A percentile compares a stretch with the other conserved stretches of the same genome.
Conservation (phyloP, 53 echinoderm and acorn worm species). For the Zoroaster sp. region DNA sequence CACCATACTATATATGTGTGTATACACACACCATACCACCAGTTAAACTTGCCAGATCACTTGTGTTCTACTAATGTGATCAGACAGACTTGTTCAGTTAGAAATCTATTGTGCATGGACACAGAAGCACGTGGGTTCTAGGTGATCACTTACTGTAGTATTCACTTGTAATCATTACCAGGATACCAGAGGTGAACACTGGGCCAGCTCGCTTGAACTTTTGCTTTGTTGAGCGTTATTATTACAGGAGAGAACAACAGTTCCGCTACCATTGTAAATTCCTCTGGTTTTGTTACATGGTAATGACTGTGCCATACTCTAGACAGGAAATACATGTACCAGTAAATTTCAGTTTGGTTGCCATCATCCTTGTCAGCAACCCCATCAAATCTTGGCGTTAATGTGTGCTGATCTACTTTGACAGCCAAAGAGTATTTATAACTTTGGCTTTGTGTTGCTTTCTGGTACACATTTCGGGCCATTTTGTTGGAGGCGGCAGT, state of each 20-base stretch:
- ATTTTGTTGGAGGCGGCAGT: not conserved
- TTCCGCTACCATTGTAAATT: not conserved
- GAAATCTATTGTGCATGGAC: not conserved
- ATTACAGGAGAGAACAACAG: not conserved
- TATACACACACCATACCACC: not conserved
- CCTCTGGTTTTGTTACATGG: not conserved
- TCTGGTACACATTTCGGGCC: no score
- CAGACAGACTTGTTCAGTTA: not conserved
- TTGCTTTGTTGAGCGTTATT: not conserved
- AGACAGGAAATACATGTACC: not conserved
- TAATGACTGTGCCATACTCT: not conserved
- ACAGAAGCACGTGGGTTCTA: not conserved
- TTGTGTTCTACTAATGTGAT: not conserved
- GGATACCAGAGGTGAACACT: not conserved
- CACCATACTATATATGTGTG: not conserved
- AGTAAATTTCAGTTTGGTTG: not conserved
- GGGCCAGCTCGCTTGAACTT: not conserved
- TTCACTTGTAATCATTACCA: not conserved
- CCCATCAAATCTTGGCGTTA: not conserved
- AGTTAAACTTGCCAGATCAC: conserved; percentile 5
- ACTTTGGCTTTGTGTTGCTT: not conserved
- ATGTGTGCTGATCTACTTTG: not conserved
- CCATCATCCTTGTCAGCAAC: not conserved
- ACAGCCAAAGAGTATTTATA: not conserved
- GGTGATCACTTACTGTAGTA: not conserved